phyloP scores from a whole-genome alignment of 2,888 invertebrate species.

The Halocaridina rubra region DNA sequence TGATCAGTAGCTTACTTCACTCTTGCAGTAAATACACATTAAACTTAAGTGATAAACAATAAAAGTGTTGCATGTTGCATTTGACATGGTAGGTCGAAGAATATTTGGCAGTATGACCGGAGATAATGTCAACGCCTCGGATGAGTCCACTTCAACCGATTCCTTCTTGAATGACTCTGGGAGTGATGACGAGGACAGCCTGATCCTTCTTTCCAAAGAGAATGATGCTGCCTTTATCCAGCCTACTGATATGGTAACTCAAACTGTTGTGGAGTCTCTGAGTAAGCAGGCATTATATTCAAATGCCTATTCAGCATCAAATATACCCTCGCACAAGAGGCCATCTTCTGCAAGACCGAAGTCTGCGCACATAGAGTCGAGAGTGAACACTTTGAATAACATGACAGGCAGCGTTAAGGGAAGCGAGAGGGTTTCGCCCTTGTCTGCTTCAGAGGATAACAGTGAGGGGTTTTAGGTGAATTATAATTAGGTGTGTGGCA shows the following conservation, averaged over 20 bases:
- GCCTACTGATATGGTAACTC: no score
- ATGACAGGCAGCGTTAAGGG: slow-evolving; percentile 7
- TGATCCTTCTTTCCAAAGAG: neutral
- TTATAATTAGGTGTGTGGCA: no score
- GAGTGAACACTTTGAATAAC: neutral
- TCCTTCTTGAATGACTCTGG: slow-evolving; percentile 14
- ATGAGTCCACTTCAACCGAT: neutral
- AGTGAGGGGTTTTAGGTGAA: slow-evolving; percentile 12
- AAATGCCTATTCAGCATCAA: neutral
- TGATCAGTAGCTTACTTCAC: no score
- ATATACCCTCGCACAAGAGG: neutral
- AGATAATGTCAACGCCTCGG: neutral
- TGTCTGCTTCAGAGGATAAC: slow-evolving; percentile 22
- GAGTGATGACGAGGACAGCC: slow-evolving; percentile 16
- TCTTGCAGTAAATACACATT: no score
- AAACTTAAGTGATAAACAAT: neutral
- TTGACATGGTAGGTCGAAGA: neutral
- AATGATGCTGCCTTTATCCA: no score
- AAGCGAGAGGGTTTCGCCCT: slow-evolving; percentile 10
- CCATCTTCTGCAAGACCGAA: slow-evolving; percentile 9
- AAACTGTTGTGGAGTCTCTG: neutral
- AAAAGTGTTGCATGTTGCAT: neutral
- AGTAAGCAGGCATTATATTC: neutral
- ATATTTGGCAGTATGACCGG: slow-evolving; percentile 17
- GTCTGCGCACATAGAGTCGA: neutral